Evolutionary conservation across 2,888 invertebrate species (phyloP).

Genomic region (Nomada hirtipes): DNA sequence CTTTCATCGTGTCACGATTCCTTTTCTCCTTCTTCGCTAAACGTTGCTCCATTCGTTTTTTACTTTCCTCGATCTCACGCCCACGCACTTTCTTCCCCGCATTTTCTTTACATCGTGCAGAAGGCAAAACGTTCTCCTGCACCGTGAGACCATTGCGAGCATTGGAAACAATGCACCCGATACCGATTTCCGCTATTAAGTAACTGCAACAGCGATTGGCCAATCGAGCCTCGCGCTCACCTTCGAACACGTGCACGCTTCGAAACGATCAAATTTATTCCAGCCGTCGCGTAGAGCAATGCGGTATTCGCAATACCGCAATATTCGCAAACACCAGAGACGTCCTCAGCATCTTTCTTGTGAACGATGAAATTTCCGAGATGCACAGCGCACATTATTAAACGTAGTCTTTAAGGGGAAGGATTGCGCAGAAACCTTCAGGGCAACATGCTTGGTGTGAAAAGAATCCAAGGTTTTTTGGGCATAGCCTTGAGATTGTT

Average conservation of each 20-base stretch:
- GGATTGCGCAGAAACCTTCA: neutral
- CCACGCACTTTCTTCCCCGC: conserved; percentile 19
- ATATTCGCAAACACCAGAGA: no score
- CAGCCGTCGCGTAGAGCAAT: neutral
- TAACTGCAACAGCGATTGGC: no score
- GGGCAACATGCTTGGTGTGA: neutral
- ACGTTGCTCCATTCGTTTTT: neutral
- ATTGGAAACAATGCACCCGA: conserved; percentile 4
- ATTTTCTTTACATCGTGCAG: conserved; percentile 21
- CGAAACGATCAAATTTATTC: conserved; percentile 49
- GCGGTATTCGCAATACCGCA: no score
- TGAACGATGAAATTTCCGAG: no score
- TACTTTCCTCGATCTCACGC: conserved; percentile 12
- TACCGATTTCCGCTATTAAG: conserved; percentile 53
- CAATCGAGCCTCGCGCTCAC: conserved; percentile 17
- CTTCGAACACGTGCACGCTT: conserved; percentile 51
- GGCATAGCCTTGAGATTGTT: conserved; percentile 61
- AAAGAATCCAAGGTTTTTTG: conserved; percentile 4
- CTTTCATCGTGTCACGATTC: conserved; percentile 16
- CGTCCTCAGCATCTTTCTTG: no score
- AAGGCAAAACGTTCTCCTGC: conserved; percentile 5
- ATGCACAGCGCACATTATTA: no score
- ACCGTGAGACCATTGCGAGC: conserved; percentile 16
- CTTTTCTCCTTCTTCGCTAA: neutral
- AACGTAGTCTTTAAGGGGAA: neutral